Base-by-base conservation (phyloP, 2,888 invertebrate species). In the Mesorhabditis sp. region DNA sequence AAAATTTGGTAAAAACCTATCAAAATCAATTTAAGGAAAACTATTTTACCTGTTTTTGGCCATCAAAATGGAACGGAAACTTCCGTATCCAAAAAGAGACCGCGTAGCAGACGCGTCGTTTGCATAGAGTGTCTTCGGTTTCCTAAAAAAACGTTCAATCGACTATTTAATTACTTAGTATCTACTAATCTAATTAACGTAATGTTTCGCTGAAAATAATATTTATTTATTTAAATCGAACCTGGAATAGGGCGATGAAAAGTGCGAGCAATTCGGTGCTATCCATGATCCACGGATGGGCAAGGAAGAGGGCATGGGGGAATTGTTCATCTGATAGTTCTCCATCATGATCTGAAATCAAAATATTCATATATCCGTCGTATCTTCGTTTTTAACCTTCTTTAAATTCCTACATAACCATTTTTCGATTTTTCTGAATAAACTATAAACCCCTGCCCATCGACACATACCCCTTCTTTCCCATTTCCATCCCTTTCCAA, bases 51-150 rank as follows among this genome's bases (percentile, higher is more conserved):
- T 86, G 83, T 28, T 85, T 77, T 77, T 89, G 88, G 73, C 88
- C 86, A 80, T 89, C 89, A 85, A 89, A 89, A 80, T 89, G 89
- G 77, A 89, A 86, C 3, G 89, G 89, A 78, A 87, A 89, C 67
- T 85, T 86, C 61, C 84, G 83, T 67, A 89, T 89, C 89, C 89
- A 89, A 79, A 87, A 88, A 77, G 89, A 88, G 79, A 74, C 82
- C 3, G 84, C 81, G 42, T 70, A 71, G 72, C 85, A 83, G 3
- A 84, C 77, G 3, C 74, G 73, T 65, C 67, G 70, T 43, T 76
- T 72, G 62, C 68, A 65, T 63, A 62, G 66, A 4, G 68, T 69
- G 61, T 70, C 75, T 66, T 70, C 68, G 6, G 68, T 70, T 43
- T 78, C 78, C 76, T 78, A 62, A 44, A 61, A 13, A 75, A 70